phyloP scores from a whole-genome alignment of 1,140 invertebrate genomes.

The Anoplolepis gracilipes region DNA sequence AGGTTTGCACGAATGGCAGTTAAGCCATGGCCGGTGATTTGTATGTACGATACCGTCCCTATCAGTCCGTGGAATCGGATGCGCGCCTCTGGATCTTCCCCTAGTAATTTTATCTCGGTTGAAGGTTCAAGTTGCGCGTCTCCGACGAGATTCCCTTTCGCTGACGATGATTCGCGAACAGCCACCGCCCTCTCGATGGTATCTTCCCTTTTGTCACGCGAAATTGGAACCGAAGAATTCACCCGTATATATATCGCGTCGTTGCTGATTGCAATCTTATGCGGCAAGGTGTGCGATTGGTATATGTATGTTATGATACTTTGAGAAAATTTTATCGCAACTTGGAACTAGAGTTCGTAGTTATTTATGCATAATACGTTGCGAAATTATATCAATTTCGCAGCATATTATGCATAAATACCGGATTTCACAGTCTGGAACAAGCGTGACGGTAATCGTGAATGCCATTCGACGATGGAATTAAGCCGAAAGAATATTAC shows the following conservation, averaged over 20 bases:
- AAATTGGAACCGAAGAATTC: conserved; percentile 36
- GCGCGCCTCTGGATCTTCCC: conserved; percentile 76
- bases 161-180: conserved; percentile 39
- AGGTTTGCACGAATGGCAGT: conserved; percentile 78
- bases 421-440: not conserved
- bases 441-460: not conserved
- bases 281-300: not conserved
- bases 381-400: not conserved
- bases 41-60: conserved; percentile 82
- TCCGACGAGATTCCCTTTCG: conserved; percentile 76
- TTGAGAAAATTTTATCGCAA: not conserved
- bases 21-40: conserved; percentile 79
- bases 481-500: not conserved
- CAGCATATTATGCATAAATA: no score
- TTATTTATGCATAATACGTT: no score
- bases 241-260: not conserved
- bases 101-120: conserved; percentile 82
- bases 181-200: not conserved
- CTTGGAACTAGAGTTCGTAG: not conserved
- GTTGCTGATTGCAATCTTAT: not conserved
- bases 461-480: not conserved
- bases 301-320: no score
- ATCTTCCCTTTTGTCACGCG: not conserved
- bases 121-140: conserved; percentile 77
- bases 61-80: conserved; percentile 81